Evolutionary conservation across 1,140 invertebrate species (phyloP).

Genomic region (Polypedilum vanderplanki): DNA sequence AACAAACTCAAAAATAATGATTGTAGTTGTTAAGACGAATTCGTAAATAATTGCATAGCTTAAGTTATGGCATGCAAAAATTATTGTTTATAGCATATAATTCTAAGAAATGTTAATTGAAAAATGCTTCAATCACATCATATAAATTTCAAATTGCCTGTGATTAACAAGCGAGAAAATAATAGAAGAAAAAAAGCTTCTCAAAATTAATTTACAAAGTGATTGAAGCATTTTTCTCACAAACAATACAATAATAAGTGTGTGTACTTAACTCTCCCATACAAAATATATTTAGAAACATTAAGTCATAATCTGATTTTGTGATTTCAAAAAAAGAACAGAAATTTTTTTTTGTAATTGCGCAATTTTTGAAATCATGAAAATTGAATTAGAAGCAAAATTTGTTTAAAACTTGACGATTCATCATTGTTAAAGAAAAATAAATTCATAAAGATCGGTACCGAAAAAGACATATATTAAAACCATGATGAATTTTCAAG

Average conservation of each 20-base stretch:
- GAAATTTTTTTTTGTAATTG: not conserved
- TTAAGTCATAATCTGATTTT: not conserved
- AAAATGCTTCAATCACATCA: not conserved
- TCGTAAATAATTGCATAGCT: not conserved
- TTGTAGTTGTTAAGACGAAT: not conserved
- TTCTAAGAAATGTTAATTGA: not conserved
- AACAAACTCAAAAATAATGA: conserved; percentile 52
- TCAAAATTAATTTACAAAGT: not conserved
- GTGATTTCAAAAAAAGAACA: conserved; percentile 12
- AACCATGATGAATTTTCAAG: not conserved
- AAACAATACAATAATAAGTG: not conserved
- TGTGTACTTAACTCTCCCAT: not conserved
- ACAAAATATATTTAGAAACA: conserved; percentile 32
- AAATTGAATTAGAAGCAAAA: not conserved
- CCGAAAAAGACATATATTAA: not conserved
- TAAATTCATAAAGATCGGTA: not conserved
- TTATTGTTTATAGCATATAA: not conserved
- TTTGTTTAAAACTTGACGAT: not conserved
- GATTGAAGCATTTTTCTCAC: not conserved
- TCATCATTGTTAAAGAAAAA: not conserved
- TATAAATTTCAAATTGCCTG: too few species aligned
- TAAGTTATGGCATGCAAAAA: not conserved
- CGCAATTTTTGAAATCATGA: conserved; percentile 15
- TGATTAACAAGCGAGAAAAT: not conserved
- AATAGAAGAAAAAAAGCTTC: not conserved